These are phyloP conservation scores for Thelaira solivaga DNA, from an alignment of 2,888 invertebrate genomes.

Conservation along the genomic window DNA sequence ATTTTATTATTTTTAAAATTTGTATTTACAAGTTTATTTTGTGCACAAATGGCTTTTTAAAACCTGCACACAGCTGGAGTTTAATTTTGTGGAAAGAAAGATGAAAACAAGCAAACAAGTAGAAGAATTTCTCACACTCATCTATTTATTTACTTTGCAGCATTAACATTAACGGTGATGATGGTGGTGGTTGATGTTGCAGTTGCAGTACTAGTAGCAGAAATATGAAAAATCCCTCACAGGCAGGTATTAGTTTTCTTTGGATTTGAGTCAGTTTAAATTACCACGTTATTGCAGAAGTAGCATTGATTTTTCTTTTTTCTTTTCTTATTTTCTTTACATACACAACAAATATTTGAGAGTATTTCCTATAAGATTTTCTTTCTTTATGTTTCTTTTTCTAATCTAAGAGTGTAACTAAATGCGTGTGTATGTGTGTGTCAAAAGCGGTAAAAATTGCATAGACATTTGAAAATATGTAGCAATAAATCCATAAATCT, in stretches of 20 bases:
- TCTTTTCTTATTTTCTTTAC: too few species aligned
- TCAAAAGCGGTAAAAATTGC: slow-evolving; percentile 55
- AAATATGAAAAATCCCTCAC: background rate
- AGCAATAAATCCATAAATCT: slow-evolving; percentile 64
- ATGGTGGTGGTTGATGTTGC: background rate
- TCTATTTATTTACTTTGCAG: background rate
- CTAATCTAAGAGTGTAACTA: background rate
- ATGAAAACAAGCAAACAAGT: background rate
- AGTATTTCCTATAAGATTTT: background rate
- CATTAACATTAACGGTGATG: background rate
- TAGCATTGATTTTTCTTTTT: slow-evolving; percentile 16
- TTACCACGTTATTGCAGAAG: background rate
- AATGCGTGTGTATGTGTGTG: background rate
- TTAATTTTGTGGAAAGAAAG: slow-evolving; percentile 8
- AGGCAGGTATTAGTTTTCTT: slow-evolving; percentile 25
- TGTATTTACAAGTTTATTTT: background rate
- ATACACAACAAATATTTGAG: too few species aligned
- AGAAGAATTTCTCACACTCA: slow-evolving; percentile 26
- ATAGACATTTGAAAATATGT: slow-evolving; percentile 58
- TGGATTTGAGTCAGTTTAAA: background rate
- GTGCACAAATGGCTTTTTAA: slow-evolving; percentile 3
- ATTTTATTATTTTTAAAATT: too few species aligned
- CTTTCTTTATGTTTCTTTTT: background rate
- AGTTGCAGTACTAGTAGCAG: too few species aligned
- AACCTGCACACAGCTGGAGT: slow-evolving; percentile 45